Conservation (phyloP, 2,113 vertebrate species). For the Corvus moneduloides region DNA sequence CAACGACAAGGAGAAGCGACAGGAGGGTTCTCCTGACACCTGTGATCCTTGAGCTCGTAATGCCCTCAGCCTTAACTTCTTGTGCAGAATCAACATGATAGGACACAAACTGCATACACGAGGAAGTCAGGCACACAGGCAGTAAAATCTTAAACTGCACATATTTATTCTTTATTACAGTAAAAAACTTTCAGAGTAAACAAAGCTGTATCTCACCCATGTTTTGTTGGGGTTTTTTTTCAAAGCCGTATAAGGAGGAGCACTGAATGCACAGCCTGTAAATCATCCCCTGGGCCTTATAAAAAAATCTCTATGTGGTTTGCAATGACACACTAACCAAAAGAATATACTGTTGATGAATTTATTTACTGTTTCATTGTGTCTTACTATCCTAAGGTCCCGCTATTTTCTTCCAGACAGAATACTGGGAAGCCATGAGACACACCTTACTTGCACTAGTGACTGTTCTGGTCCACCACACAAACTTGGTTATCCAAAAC, state of each 20-base stretch:
- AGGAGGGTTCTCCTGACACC: not conserved
- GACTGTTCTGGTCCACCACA: not conserved
- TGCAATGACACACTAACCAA: not conserved
- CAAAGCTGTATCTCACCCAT: not conserved
- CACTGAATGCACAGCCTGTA: not conserved
- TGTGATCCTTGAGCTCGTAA: not conserved
- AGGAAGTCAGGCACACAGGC: not conserved
- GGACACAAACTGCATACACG: not conserved
- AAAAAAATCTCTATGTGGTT: not conserved
- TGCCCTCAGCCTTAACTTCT: not conserved
- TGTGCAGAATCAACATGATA: rapidly evolving
- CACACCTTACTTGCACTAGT: not conserved
- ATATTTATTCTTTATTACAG: not conserved
- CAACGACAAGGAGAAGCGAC: not conserved
- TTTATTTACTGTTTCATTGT: not conserved
- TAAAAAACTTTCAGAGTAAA: not conserved
- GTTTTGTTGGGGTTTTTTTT: not conserved
- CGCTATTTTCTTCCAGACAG: not conserved
- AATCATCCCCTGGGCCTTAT: not conserved
- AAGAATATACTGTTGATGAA: not conserved
- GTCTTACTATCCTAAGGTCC: not conserved
- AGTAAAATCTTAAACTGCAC: not conserved
- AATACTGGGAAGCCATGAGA: not conserved
- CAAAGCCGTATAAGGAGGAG: not conserved
- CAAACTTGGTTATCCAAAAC: not conserved